Evolutionary conservation across 2,113 vertebrate species (phyloP).

Genomic region (Chinchilla lanigera): DNA sequence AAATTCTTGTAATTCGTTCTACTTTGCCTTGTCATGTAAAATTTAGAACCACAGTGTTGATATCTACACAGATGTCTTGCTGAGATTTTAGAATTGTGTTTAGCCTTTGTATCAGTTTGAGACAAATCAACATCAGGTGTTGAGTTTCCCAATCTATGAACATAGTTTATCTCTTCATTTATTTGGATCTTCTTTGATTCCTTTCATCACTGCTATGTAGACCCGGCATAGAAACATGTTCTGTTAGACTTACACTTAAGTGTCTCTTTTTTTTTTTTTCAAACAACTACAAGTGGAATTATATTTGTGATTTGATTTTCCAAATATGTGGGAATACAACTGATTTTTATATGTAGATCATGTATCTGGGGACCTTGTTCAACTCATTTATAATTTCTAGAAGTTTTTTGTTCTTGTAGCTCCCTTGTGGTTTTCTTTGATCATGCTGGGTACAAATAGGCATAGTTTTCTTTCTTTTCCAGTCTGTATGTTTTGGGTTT

Average conservation of each 20-base stretch:
- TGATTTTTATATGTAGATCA: not conserved
- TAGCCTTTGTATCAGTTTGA: not conserved
- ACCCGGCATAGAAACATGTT: not conserved
- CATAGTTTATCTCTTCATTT: not conserved
- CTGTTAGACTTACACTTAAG: not conserved
- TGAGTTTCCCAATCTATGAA: not conserved
- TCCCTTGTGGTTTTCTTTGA: not conserved
- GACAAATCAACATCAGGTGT: fast-evolving
- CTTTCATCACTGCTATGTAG: not conserved
- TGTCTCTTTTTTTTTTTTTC: not conserved
- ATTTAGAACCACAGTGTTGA: not conserved
- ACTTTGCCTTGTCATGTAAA: not conserved
- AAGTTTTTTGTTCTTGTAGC: not conserved
- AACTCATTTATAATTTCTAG: not conserved
- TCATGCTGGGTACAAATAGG: not conserved
- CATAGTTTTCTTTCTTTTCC: not conserved
- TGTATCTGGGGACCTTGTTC: not conserved
- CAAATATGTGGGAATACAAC: not conserved
- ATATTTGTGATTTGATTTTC: not conserved
- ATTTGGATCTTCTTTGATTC: not conserved
- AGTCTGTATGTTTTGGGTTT: not conserved
- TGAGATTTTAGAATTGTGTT: not conserved
- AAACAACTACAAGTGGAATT: not conserved
- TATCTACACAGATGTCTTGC: not conserved
- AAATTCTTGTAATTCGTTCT: not conserved